Evolutionary conservation across 2,888 invertebrate species (phyloP).

Genomic region (Sphinx pinastri): DNA sequence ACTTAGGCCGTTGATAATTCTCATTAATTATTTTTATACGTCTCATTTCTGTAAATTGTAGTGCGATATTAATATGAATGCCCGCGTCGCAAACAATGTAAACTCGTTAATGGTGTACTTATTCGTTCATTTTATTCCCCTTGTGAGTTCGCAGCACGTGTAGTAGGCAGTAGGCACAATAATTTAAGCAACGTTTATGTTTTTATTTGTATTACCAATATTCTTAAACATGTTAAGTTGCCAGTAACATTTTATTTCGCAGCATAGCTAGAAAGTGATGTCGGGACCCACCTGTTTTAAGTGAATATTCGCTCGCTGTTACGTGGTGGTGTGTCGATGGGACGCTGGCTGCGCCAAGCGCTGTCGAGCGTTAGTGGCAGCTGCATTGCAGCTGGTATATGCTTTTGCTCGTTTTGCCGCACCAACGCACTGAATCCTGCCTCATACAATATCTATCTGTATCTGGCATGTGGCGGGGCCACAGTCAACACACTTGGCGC

Average conservation of each 20-base stretch:
- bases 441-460: conserved; percentile 17
- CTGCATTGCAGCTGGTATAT: conserved; percentile 77
- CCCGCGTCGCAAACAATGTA: background rate
- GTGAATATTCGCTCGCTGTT: conserved; percentile 55
- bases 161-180: background rate
- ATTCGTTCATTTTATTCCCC: background rate
- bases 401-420: conserved; percentile 74
- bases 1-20: too few relatives aligned
- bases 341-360: conserved; percentile 44
- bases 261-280: conserved; percentile 22
- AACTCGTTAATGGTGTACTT: background rate
- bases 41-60: conserved; percentile 10
- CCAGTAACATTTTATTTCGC: background rate
- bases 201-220: background rate
- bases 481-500: conserved; percentile 33
- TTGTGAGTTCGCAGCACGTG: conserved; percentile 2
- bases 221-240: background rate
- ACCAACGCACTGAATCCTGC: conserved; percentile 26
- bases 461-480: conserved; percentile 14
- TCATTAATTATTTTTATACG: conserved; percentile 18
- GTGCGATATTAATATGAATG: background rate
- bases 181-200: background rate
- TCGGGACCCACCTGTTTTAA: conserved; percentile 52
- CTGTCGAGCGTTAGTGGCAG: conserved; percentile 57
- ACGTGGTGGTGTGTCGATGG: conserved; percentile 46